Conservation (phyloP, 2,797 vertebrate genomes). For the Tympanoctomys barrerae region DNA sequence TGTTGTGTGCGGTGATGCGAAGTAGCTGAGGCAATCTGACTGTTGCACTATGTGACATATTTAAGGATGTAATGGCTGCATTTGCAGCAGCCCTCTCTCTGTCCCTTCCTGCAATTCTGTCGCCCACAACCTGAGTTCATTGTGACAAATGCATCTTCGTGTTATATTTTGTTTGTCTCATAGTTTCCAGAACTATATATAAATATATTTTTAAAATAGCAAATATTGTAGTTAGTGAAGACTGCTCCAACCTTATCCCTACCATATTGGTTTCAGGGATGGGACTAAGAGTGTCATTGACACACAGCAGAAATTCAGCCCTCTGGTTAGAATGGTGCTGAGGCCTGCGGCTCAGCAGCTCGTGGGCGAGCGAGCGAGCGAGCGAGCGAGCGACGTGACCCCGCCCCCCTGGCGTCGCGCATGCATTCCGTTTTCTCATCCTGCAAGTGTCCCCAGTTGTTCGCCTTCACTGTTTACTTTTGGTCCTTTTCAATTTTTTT, state of each 20-base stretch:
- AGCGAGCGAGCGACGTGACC: conserved; percentile 71
- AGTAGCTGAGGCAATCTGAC: conserved; percentile 69
- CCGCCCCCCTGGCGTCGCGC: conserved; percentile 79
- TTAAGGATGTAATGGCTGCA: conserved; percentile 80
- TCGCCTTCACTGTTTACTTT: conserved; percentile 73
- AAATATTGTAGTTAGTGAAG: conserved; percentile 72
- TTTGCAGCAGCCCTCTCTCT: conserved; percentile 75
- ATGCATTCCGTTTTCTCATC: conserved; percentile 84
- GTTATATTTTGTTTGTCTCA: conserved; percentile 82
- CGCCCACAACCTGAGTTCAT: conserved; percentile 74
- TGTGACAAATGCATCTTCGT: conserved; percentile 83
- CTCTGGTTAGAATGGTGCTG: conserved; percentile 69
- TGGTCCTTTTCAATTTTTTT: conserved; percentile 77
- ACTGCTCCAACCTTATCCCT: conserved; percentile 77
- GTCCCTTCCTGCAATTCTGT: conserved; percentile 75
- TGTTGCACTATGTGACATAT: conserved; percentile 82
- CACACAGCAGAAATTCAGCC: conserved; percentile 23
- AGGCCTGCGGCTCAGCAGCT: conserved; percentile 74
- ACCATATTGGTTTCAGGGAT: conserved; percentile 87
- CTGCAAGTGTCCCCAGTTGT: conserved; percentile 73
- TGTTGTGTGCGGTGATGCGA: conserved; percentile 78
- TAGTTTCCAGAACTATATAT: conserved; percentile 86
- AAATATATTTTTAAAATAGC: conserved; percentile 84
- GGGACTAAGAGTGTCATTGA: conserved; percentile 77
- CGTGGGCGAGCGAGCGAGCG: conserved; percentile 60